phyloP scores from a whole-genome alignment of 2,113 vertebrate species.

The Coptodon bakossiorum region DNA sequence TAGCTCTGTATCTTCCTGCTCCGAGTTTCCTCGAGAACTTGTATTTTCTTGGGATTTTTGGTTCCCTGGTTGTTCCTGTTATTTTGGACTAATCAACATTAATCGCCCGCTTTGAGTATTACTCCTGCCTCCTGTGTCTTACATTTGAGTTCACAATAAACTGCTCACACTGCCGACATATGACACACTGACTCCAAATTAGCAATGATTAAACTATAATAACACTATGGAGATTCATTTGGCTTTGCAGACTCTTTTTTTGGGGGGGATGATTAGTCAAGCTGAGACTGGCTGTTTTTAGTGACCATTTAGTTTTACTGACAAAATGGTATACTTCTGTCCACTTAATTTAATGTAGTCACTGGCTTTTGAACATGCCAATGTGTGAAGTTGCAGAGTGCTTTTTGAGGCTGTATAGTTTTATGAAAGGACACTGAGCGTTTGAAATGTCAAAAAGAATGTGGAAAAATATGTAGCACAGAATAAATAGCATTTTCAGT shows the following conservation, averaged over 20 bases:
- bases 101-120: neutral
- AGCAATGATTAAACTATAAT: neutral
- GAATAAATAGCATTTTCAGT: neutral
- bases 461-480: neutral
- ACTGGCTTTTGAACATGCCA: neutral
- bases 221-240: neutral
- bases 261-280: neutral
- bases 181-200: neutral
- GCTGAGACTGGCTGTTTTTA: neutral
- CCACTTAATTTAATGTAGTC: neutral
- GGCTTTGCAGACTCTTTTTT: neutral
- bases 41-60: neutral
- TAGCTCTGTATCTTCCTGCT: neutral
- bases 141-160: neutral
- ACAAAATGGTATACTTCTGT: neutral
- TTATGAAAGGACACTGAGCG: neutral
- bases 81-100: neutral
- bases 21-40: neutral
- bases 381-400: neutral
- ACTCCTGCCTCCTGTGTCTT: neutral
- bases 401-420: neutral
- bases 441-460: neutral
- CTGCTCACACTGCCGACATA: neutral
- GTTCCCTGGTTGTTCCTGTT: neutral
- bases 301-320: slow-evolving; percentile 7